These are phyloP conservation scores for Athripsodes cinereus DNA, from an alignment of 2,888 invertebrate species.

Conservation along the genomic window DNA sequence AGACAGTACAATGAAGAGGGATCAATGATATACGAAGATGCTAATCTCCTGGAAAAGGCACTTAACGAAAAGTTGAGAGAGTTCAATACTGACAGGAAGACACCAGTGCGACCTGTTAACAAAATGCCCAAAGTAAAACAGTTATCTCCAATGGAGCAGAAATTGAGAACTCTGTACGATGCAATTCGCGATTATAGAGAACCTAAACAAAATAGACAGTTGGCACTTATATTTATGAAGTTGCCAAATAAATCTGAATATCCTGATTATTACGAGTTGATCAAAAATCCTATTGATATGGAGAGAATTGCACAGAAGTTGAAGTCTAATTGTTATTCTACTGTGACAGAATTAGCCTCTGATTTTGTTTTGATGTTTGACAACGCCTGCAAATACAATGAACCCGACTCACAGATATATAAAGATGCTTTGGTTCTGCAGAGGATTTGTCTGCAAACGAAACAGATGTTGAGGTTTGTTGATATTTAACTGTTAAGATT, in stretches of 20 bases:
- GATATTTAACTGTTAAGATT: no score
- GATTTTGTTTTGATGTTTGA: conserved; percentile 93
- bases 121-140: conserved; percentile 42
- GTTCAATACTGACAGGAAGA: conserved; percentile 42
- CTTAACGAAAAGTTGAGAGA: conserved; percentile 78
- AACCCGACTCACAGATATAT: conserved; percentile 95
- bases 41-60: conserved; percentile 78
- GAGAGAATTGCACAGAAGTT: conserved; percentile 86
- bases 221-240: conserved; percentile 93
- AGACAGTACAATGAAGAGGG: conserved; percentile 95
- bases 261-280: conserved; percentile 96
- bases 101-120: conserved; percentile 48
- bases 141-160: conserved; percentile 60
- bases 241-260: conserved; percentile 90
- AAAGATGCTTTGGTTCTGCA: conserved; percentile 94
- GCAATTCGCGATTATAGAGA: conserved; percentile 86
- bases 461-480: conserved; percentile 67
- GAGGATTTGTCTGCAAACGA: conserved; percentile 85
- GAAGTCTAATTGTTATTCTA: conserved; percentile 69
- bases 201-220: conserved; percentile 74
- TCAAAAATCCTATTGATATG: conserved; percentile 94
- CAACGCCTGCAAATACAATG: conserved; percentile 96
- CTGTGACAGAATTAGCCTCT: conserved; percentile 78
- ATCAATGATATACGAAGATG: conserved; percentile 93
- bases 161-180: conserved; percentile 80